phyloP scores from a whole-genome alignment of 1,140 invertebrate species.

The Patella vulgata region DNA sequence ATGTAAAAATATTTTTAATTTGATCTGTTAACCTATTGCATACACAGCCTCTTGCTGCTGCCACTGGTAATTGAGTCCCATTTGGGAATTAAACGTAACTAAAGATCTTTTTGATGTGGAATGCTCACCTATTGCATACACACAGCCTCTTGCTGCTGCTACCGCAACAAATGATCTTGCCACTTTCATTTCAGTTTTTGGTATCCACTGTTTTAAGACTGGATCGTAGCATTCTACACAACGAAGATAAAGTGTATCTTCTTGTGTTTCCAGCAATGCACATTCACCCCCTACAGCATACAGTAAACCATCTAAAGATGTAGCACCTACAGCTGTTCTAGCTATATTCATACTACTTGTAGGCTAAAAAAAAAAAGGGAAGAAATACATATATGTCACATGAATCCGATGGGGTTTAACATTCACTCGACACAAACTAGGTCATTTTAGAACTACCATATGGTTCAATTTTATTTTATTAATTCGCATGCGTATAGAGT shows the following conservation, averaged over 20 bases:
- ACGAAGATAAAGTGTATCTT: slow-evolving; percentile 85
- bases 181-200: slow-evolving; percentile 77
- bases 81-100: too few relatives aligned
- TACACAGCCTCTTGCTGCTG: too few relatives aligned
- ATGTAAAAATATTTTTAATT: too few relatives aligned
- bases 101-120: too few relatives aligned
- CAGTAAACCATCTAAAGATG: slow-evolving; percentile 55
- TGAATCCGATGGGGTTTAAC: background rate
- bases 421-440: too few relatives aligned
- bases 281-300: slow-evolving; percentile 72
- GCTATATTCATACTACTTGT: slow-evolving; percentile 54
- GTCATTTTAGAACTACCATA: too few relatives aligned
- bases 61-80: too few relatives aligned
- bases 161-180: slow-evolving; percentile 92
- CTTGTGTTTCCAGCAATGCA: slow-evolving; percentile 58
- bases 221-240: slow-evolving; percentile 82
- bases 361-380: slow-evolving; percentile 38
- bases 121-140: slow-evolving; percentile 86
- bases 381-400: slow-evolving; percentile 1
- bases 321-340: slow-evolving; percentile 60
- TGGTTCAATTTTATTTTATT: too few relatives aligned
- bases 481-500: too few relatives aligned
- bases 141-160: slow-evolving; percentile 82
- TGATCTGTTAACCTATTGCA: too few relatives aligned
- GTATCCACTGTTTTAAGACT: slow-evolving; percentile 72